A percentile compares a stretch with the other conserved stretches of the same genome.
These are phyloP conservation scores for Eulemur mongoz DNA, from an alignment of 2,797 vertebrate species.

Conservation along the genomic window DNA sequence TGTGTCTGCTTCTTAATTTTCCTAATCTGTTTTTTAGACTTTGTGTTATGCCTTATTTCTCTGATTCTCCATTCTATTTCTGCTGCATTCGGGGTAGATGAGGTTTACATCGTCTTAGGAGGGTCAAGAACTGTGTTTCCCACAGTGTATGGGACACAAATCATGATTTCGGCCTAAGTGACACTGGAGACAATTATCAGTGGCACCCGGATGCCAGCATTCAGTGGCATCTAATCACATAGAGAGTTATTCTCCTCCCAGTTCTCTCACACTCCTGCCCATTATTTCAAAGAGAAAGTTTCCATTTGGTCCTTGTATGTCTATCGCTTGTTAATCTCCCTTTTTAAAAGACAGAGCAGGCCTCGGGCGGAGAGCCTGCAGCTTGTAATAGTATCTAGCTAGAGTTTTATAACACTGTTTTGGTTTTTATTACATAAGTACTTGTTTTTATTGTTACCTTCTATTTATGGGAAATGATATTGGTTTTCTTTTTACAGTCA, in stretches of 20 bases:
- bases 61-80: not conserved
- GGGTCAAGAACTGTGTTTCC: not conserved
- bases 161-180: not conserved
- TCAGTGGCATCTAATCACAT: not conserved
- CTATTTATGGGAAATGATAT: slow-evolving; percentile 13
- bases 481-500: slow-evolving; percentile 18
- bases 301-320: not conserved
- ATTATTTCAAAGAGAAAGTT: slow-evolving; percentile 33
- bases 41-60: not conserved
- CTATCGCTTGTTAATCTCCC: slow-evolving; percentile 12
- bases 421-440: slow-evolving; percentile 49
- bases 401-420: slow-evolving; percentile 32
- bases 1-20: not conserved
- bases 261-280: not conserved
- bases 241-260: not conserved
- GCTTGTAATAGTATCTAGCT: not conserved
- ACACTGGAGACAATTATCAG: not conserved
- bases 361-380: not conserved
- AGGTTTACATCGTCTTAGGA: not conserved
- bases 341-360: slow-evolving; percentile 10
- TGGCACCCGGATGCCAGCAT: not conserved
- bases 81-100: not conserved
- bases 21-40: not conserved
- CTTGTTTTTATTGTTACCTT: slow-evolving; percentile 38
- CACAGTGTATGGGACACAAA: not conserved